These are phyloP conservation scores for Oscheius sp. DNA, from an alignment of 2,888 invertebrate genomes.

Conservation along the genomic window DNA sequence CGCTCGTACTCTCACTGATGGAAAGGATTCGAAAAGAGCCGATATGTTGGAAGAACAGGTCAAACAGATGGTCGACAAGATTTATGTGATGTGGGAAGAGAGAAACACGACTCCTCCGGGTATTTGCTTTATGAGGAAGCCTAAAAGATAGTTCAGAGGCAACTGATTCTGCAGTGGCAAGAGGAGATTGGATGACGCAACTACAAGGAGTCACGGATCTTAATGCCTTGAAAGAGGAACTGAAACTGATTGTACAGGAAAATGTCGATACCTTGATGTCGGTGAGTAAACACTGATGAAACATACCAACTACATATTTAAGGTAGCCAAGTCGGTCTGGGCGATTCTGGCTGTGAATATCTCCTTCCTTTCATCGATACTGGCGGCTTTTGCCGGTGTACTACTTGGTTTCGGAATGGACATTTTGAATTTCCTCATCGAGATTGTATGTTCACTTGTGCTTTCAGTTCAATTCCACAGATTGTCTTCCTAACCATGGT, in stretches of 20 bases:
- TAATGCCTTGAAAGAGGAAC: conserved; percentile 66
- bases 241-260: conserved; percentile 69
- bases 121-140: not conserved
- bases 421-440: conserved; percentile 70
- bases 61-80: conserved; percentile 69
- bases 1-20: conserved; percentile 67
- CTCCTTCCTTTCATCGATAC: conserved; percentile 62
- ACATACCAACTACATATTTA: conserved; percentile 28
- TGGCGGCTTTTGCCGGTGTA: conserved; percentile 64
- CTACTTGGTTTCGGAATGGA: conserved; percentile 73
- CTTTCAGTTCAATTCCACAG: conserved; percentile 76
- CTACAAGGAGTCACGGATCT: conserved; percentile 68
- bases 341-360: conserved; percentile 66
- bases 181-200: conserved; percentile 63
- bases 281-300: conserved; percentile 47
- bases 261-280: conserved; percentile 72
- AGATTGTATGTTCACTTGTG: conserved; percentile 50
- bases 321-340: conserved; percentile 71
- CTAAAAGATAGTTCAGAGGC: conserved; percentile 9
- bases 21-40: conserved; percentile 67
- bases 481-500: conserved; percentile 95
- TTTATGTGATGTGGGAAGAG: conserved; percentile 71
- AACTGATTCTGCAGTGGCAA: conserved; percentile 33
- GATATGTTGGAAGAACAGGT: conserved; percentile 73
- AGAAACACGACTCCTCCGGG: conserved; percentile 39